Evolutionary conservation across 2,888 invertebrate species (phyloP).

Genomic region (Drosophila greeni): DNA sequence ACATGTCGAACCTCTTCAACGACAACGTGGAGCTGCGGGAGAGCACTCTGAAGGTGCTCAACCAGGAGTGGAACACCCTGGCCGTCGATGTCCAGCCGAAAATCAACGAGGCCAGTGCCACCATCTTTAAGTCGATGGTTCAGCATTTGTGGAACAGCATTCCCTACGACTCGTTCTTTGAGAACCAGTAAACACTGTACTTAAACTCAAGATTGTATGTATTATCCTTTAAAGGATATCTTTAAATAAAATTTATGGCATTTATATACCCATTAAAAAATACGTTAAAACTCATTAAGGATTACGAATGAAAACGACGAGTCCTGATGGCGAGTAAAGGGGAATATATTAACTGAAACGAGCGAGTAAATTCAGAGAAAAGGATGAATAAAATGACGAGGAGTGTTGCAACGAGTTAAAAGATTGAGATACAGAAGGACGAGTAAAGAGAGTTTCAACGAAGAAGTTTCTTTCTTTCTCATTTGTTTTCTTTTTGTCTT

Average conservation of each 20-base stretch:
- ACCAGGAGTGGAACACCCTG: constrained; percentile 61
- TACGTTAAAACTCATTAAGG: no score
- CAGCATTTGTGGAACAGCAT: constrained; percentile 47
- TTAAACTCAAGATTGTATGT: not conserved
- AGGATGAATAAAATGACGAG: no score
- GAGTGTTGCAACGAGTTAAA: no score
- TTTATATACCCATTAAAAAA: not conserved
- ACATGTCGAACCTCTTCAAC: constrained; percentile 67
- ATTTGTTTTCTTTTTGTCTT: no score
- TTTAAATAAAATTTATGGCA: constrained; percentile 2
- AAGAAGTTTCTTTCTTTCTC: not conserved
- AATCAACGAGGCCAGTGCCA: constrained; percentile 46
- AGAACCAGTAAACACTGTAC: not conserved
- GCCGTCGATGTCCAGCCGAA: constrained; percentile 60
- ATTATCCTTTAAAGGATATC: not conserved
- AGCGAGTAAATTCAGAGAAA: not conserved
- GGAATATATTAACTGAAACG: not conserved
- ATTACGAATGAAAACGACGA: no score
- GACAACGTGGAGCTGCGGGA: constrained; percentile 60
- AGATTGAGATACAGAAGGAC: not conserved
- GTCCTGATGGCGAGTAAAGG: no score
- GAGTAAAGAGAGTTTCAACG: not conserved
- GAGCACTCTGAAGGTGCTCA: constrained; percentile 63
- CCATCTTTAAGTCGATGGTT: constrained; percentile 15
- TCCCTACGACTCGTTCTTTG: constrained; percentile 63